A percentile compares a stretch with the other conserved stretches of the same genome.
These are phyloP conservation scores for Luidia sarsii DNA, from an alignment of 53 echinoderm and acorn worm species.

Conservation along the genomic window DNA sequence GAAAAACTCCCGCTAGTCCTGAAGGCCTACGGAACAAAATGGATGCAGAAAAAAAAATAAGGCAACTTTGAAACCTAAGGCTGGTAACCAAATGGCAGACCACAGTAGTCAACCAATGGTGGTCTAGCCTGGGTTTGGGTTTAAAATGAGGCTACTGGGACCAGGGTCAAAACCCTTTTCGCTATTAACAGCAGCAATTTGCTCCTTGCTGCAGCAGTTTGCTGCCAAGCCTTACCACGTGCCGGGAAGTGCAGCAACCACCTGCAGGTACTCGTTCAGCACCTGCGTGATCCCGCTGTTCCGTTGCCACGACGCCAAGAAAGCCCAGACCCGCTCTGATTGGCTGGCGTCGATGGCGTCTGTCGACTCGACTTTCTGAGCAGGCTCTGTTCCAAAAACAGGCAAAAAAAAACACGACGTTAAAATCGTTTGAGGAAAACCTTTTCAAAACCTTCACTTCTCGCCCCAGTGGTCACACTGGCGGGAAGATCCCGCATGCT, in stretches of 20 bases:
- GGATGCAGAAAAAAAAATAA: not conserved
- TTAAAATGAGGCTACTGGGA: too few species aligned
- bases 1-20: slow-evolving; percentile 63
- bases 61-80: not conserved
- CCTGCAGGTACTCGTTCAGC: slow-evolving; percentile 19
- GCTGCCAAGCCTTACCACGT: slow-evolving; percentile 3
- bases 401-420: too few species aligned
- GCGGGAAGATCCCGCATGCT: too few species aligned
- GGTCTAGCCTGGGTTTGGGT: not conserved
- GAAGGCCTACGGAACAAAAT: slow-evolving; percentile 61
- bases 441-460: too few species aligned
- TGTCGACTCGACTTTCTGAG: too few species aligned
- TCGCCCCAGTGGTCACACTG: too few species aligned
- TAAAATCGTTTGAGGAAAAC: too few species aligned
- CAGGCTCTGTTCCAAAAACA: too few species aligned
- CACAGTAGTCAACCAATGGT: too few species aligned
- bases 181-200: too few species aligned
- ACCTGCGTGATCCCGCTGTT: slow-evolving; percentile 31
- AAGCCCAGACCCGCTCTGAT: slow-evolving; percentile 34
- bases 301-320: slow-evolving; percentile 11
- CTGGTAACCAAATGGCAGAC: too few species aligned
- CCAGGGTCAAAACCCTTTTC: not conserved
- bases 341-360: slow-evolving; percentile 14
- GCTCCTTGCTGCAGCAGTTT: too few species aligned
- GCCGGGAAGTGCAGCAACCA: not conserved